Evolutionary conservation across 2,113 vertebrate genomes (phyloP).

Genomic region (Donacobius atricapilla): DNA sequence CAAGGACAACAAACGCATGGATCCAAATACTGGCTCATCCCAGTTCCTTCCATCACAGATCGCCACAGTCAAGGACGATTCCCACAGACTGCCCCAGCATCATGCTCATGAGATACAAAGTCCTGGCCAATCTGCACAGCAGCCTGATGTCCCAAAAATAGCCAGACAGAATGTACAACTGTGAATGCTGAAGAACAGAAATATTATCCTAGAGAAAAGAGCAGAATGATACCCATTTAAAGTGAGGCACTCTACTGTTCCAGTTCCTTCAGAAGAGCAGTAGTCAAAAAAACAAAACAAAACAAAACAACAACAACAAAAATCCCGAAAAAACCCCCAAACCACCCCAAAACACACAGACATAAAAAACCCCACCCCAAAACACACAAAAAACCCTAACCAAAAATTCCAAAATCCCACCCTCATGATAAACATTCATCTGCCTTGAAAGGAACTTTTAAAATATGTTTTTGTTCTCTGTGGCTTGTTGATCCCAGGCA

Average conservation of each 20-base stretch:
- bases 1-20: neutral
- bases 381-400: neutral
- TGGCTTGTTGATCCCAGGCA: neutral
- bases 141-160: neutral
- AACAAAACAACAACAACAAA: too few species aligned
- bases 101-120: neutral
- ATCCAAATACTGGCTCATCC: neutral
- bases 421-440: slow-evolving; percentile 19
- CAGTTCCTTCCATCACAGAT: neutral
- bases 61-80: neutral
- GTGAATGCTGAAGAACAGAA: neutral
- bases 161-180: neutral
- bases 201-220: neutral
- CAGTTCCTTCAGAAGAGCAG: neutral
- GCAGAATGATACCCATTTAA: neutral
- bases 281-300: neutral
- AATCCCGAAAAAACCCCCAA: neutral
- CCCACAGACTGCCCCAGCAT: neutral
- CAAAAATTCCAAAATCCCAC: neutral
- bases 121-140: neutral
- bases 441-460: slow-evolving; percentile 33
- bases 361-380: too few species aligned
- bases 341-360: neutral
- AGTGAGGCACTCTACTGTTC: neutral
- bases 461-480: slow-evolving; percentile 54